Evolutionary conservation across 2,888 invertebrate species (phyloP).

Genomic region (Napeogenes sylphis): DNA sequence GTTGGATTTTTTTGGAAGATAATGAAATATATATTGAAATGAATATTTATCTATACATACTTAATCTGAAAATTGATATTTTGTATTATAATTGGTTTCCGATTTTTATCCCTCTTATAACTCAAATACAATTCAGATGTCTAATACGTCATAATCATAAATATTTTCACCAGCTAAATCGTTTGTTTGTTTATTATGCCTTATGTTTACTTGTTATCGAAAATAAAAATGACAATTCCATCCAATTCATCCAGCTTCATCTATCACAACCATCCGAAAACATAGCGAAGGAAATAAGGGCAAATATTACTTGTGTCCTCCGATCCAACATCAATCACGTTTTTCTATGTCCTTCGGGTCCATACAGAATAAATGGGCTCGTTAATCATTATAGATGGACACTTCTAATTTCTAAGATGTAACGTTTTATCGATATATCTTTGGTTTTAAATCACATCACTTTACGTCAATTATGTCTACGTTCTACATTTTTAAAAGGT

Average conservation of each 20-base stretch:
- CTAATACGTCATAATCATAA: no score
- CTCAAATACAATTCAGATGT: no score
- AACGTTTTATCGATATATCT: constrained; percentile 48
- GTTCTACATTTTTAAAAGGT: background rate
- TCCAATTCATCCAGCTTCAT: constrained; percentile 29
- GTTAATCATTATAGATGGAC: constrained; percentile 70
- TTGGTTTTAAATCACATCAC: constrained; percentile 33
- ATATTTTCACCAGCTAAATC: no score
- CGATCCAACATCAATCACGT: constrained; percentile 67
- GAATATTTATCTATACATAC: no score
- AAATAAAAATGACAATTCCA: constrained; percentile 17
- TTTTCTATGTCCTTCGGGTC: constrained; percentile 49
- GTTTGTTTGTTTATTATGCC: background rate
- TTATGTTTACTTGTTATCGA: constrained; percentile 5
- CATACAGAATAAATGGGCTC: constrained; percentile 59
- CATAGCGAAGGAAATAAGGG: constrained; percentile 44
- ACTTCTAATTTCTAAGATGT: constrained; percentile 47
- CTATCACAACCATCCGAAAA: constrained; percentile 36
- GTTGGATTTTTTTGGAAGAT: background rate
- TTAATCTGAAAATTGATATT: no score
- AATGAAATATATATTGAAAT: background rate
- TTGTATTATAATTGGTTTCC: no score
- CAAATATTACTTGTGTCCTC: constrained; percentile 52
- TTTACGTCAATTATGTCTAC: constrained; percentile 18
- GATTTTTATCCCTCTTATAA: no score